A percentile compares a stretch with the other conserved stretches of the same genome.
Evolutionary conservation across 2,797 vertebrate species (phyloP).

Genomic region (Pseudomugil gertrudae): DNA sequence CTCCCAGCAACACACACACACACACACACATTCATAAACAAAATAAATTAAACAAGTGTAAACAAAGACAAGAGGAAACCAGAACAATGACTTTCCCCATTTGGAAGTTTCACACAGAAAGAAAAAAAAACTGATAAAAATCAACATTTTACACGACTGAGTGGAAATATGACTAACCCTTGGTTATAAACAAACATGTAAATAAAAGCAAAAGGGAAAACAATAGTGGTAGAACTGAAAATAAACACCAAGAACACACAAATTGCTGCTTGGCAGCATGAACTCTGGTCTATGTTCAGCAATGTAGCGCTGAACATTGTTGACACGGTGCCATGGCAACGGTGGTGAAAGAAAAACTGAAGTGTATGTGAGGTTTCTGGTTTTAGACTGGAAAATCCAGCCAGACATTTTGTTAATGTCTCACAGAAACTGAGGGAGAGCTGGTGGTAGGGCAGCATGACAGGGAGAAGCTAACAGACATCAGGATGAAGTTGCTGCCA

Average conservation of each 20-base stretch:
- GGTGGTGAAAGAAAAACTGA: constrained; percentile 11
- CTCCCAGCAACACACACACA: no score
- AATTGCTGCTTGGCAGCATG: constrained; percentile 1
- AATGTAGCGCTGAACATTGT: no score
- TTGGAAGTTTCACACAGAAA: background rate
- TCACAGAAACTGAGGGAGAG: constrained; percentile 1
- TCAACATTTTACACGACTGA: background rate
- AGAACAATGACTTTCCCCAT: no score
- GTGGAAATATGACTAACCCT: background rate
- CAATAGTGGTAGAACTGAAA: background rate
- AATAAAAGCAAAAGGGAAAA: no score
- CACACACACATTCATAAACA: no score
- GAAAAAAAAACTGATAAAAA: background rate
- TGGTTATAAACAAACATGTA: background rate
- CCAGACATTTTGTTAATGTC: constrained; percentile 15
- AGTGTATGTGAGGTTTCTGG: constrained; percentile 13
- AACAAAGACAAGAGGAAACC: no score
- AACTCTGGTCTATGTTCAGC: constrained; percentile 14
- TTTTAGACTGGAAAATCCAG: background rate
- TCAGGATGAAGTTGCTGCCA: background rate
- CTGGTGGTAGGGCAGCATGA: background rate
- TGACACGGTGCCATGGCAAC: constrained; percentile 38
- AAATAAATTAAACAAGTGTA: no score
- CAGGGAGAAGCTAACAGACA: background rate
- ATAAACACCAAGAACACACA: background rate